Evolutionary conservation across 2,888 invertebrate species (phyloP), one percentile per base, ranked within the genome.

Genomic region (Penaeus monodon): DNA sequence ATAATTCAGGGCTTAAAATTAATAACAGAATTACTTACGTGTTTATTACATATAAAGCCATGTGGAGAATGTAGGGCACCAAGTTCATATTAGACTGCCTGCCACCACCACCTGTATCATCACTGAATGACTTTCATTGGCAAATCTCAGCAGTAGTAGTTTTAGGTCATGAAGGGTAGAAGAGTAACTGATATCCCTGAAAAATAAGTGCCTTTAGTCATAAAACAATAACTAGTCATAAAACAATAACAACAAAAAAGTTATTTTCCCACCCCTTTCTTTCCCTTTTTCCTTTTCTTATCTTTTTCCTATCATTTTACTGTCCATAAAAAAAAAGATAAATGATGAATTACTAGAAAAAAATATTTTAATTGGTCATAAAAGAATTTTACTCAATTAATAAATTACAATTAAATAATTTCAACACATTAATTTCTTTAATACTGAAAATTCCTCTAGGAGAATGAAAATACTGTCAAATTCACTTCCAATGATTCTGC

Each of bases 51-150:
- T 99, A 99, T 29, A 99, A 95, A 33, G 97, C 97, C 95, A 98
- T 97, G 92, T 99, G 98, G 90, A 97, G 94, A 85, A 99, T 94
- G 92, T 98, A 98, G 17, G 99, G 99, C 90, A 98, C 95, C 91
- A 99, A 95, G 93, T 99, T 98, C 96, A 99, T 96, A 93, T 99
- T 99, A 90, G 98, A 98, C 92, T 98, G 97, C 24, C 98, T 97
- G 1, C 98, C 99, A 91, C 98, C 98, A 90, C 98, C 99, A 29
- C 99, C 98, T 2, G 98, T 97, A 93, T 99, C 99, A 92, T 98
- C 98, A 92, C 98, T 98, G 94, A 99, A 99, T 89, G 97, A 97
- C 92, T 97, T 91, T 98, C 98, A 92, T 96, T 96, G 0, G 98
- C 97, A 93, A 99, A 98, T 86, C 98, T 94, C 91, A 96, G 92